Base-by-base conservation (phyloP, 2,113 vertebrate genomes). In the Carollia perspicillata region DNA sequence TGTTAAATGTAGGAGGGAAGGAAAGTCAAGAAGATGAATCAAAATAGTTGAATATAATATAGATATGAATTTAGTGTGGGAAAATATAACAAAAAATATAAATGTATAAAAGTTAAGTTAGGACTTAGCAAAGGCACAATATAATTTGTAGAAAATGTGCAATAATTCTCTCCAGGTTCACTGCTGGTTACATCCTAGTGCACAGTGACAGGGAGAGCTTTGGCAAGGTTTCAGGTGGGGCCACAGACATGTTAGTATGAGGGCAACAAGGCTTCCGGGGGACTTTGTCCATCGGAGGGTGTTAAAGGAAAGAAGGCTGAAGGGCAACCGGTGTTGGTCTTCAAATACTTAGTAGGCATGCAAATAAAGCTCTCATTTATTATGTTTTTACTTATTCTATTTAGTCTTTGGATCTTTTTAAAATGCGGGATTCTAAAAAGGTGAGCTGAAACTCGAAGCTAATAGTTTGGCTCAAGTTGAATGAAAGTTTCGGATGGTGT, bases 381-480 rank as follows among this genome's bases (percentile, higher is more conserved):
- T 87, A 69, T 78, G 30, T 51, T 58, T 87, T 55, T 75, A 78
- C 4, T 77, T 33, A 26, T 51, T 17, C 53, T 75, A 26, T 18
- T 13, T 42, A 6, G 17, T 69, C 78, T 47, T 33, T 53, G 35
- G 53, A n/a, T 44, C 60, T 94, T 71, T 47, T 9, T 78, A 40
- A 78, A 78, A 80, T 13, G 47, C 33, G 17, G 17, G 9, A 37
- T 4, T 28, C 30, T 77, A 74, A 47, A 84, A 87, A 80, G 42
- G 65, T 77, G 35, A 53, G 47, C 47, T 94, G 65, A 71, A 96
- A 86, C 22, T 68, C 71, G 90, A 35, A 94, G n/a, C 72, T 72
- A 30, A 30, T 12, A 47, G 44, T 72, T 79, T 47, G 49, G 63
- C 18, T 69, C 10, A 12, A 72, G n/a, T 12, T 78, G 49, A 84